Evolutionary conservation across 2,113 vertebrate species (phyloP).

Genomic region (Takifugu flavidus): DNA sequence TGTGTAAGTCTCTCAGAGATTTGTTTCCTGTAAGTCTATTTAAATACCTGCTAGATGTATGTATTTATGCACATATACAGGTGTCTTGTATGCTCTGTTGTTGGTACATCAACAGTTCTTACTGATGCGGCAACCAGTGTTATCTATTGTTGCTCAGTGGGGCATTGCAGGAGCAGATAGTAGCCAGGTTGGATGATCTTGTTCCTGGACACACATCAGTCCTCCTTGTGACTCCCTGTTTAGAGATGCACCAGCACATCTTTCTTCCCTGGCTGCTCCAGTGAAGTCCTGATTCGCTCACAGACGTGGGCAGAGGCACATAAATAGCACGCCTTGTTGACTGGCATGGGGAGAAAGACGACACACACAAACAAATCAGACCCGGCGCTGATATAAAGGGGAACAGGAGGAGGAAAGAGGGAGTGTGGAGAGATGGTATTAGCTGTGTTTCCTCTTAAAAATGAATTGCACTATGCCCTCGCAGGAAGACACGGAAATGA

Average conservation of each 20-base stretch:
- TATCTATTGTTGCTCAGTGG: constrained; percentile 57
- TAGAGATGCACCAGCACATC: constrained; percentile 65
- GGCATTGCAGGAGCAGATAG: constrained; percentile 48
- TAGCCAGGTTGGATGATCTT: constrained; percentile 56
- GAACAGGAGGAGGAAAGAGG: constrained; percentile 33
- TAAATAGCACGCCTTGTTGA: constrained; percentile 59
- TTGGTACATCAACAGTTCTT: constrained; percentile 21
- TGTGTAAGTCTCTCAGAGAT: constrained; percentile 16
- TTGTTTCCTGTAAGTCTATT: constrained; percentile 5
- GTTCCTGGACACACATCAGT: constrained; percentile 68
- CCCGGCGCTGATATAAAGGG: constrained; percentile 53
- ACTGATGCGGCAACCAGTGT: constrained; percentile 33
- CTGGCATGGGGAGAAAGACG: constrained; percentile 54
- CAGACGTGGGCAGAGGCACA: constrained; percentile 57
- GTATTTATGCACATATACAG: constrained; percentile 30
- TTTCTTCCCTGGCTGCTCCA: constrained; percentile 57
- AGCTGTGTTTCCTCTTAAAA: constrained; percentile 50
- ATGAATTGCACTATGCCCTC: constrained; percentile 54
- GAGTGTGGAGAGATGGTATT: constrained; percentile 43
- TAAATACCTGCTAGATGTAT: constrained; percentile 11
- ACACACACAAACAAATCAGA: constrained; percentile 58
- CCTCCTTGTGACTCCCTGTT: constrained; percentile 58
- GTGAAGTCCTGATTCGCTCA: constrained; percentile 66
- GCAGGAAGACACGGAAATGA: constrained; percentile 51
- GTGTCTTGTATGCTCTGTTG: constrained; percentile 9